Evolutionary conservation across 2,797 vertebrate species (phyloP).

Genomic region (Bovichtus variegatus): DNA sequence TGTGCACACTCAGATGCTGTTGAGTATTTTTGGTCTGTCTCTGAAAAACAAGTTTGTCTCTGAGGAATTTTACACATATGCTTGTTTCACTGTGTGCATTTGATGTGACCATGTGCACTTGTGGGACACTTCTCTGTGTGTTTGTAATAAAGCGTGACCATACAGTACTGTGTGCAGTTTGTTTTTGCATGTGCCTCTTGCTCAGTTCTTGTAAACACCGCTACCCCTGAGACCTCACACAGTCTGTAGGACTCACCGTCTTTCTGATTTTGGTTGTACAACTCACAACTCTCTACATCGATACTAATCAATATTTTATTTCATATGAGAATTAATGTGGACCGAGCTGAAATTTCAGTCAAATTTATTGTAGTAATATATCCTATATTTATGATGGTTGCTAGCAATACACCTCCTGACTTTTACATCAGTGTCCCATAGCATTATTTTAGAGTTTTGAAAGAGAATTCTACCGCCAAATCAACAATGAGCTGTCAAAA

Average conservation of each 20-base stretch:
- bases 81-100: constrained; percentile 28
- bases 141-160: constrained; percentile 3
- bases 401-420: constrained; percentile 16
- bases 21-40: constrained; percentile 24
- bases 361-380: constrained; percentile 40
- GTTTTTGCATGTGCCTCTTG: constrained; percentile 36
- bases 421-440: constrained; percentile 35
- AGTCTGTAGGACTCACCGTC: constrained; percentile 42
- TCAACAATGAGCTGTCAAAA: constrained; percentile 7
- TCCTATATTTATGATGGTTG: constrained; percentile 55
- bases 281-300: constrained; percentile 25
- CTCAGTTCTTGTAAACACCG: constrained; percentile 50
- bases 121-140: constrained; percentile 29
- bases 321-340: constrained; percentile 40
- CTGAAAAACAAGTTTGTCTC: constrained; percentile 46
- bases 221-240: constrained; percentile 46
- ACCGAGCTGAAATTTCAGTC: constrained; percentile 26
- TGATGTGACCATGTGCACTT: constrained; percentile 42
- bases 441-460: constrained; percentile 29
- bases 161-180: constrained; percentile 21
- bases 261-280: neutral
- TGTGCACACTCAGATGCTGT: constrained; percentile 15
- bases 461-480: constrained; percentile 1
- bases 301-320: constrained; percentile 64
- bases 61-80: constrained; percentile 25